Evolutionary conservation across 2,797 vertebrate species (phyloP).

Genomic region (Scarus forsteni): DNA sequence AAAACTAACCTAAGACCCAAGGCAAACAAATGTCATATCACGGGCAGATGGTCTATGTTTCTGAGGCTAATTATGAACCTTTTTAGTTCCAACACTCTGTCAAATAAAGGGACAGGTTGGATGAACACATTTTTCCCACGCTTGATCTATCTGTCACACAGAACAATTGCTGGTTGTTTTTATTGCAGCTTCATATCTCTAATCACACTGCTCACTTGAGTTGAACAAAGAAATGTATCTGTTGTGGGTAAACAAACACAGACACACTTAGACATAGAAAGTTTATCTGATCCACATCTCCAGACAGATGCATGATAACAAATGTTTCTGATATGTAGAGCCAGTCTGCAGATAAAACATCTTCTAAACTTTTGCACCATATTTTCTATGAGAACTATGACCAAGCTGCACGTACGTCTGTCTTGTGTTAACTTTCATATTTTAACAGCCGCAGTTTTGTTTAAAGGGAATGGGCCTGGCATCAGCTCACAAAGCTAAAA

Average conservation of each 20-base stretch:
- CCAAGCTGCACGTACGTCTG: conserved; percentile 29
- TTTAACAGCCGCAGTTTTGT: conserved; percentile 28
- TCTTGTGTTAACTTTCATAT: conserved; percentile 30
- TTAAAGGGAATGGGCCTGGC: conserved; percentile 34
- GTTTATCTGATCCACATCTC: conserved; percentile 38
- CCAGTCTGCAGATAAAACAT: conserved; percentile 15
- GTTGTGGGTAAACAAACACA: conserved; percentile 33
- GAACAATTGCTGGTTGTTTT: conserved; percentile 13
- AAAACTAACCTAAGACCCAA: background rate
- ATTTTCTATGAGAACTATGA: conserved; percentile 58
- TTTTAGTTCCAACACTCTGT: background rate
- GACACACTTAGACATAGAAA: conserved; percentile 8
- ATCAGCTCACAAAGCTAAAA: conserved; percentile 19
- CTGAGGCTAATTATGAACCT: background rate
- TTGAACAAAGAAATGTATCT: conserved; percentile 42
- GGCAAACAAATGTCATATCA: background rate
- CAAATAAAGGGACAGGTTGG: conserved; percentile 9
- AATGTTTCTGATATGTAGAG: conserved; percentile 35
- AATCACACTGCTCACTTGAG: conserved; percentile 27
- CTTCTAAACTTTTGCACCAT: conserved; percentile 32
- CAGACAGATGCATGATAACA: conserved; percentile 47
- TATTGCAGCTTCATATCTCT: conserved; percentile 29
- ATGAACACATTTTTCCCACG: conserved; percentile 28
- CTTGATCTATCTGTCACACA: conserved; percentile 13
- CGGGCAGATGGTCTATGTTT: background rate